phyloP scores from a whole-genome alignment of 2,888 invertebrate genomes.

The Euplagia quadripunctaria region DNA sequence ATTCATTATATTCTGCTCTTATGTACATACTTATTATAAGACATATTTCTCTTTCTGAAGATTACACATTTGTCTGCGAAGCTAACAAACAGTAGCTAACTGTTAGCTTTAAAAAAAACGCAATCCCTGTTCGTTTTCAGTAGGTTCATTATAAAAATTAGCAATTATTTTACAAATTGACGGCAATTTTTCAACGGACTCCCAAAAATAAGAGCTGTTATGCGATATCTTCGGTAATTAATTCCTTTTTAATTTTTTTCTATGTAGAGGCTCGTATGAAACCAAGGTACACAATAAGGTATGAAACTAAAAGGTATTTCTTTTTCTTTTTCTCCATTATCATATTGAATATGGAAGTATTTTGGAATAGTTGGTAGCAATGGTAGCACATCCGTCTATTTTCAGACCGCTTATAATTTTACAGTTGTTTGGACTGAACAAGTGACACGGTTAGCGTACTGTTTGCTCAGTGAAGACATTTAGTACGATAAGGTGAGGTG shows the following conservation, averaged over 20 bases:
- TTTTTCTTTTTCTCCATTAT: no score
- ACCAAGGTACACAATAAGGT: no score
- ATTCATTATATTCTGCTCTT: constrained; percentile 6
- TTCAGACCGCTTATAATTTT: background rate
- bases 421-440: background rate
- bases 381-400: background rate
- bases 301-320: no score
- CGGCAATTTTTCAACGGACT: no score
- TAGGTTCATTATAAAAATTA: no score
- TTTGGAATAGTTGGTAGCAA: background rate
- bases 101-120: background rate
- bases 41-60: background rate
- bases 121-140: background rate
- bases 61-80: background rate
- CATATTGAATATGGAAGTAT: no score
- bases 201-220: no score
- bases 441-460: background rate
- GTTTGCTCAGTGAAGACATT: constrained; percentile 15
- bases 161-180: no score
- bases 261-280: no score
- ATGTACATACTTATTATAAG: background rate
- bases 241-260: no score
- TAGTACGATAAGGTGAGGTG: constrained; percentile 52
- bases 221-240: no score
- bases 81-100: constrained; percentile 5